Percentiles rank a stretch among this genome's conserved stretches.
Evolutionary conservation across 2,888 invertebrate genomes (phyloP).

Genomic region (Busseola fusca): DNA sequence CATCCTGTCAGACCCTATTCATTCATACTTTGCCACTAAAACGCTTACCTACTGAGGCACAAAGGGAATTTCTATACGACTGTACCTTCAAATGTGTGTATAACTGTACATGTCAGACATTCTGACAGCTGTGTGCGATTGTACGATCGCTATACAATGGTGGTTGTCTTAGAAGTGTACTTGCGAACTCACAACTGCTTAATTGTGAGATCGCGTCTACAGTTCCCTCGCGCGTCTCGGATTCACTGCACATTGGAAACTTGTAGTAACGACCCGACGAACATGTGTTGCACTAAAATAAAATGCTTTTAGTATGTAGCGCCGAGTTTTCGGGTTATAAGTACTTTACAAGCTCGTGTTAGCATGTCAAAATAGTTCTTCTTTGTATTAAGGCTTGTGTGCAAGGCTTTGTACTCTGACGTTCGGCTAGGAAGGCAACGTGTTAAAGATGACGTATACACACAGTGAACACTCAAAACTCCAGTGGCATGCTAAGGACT

Average conservation of each 20-base stretch:
- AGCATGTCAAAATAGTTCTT: slow-evolving; percentile 33
- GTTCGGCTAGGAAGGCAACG: background rate
- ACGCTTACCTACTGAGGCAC: slow-evolving; percentile 66
- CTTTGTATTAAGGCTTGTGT: slow-evolving; percentile 22
- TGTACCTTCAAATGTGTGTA: slow-evolving; percentile 62
- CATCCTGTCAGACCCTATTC: slow-evolving; percentile 76
- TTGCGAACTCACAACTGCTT: slow-evolving; percentile 59
- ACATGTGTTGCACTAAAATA: slow-evolving; percentile 52
- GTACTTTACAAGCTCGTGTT: slow-evolving; percentile 23
- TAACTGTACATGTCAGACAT: slow-evolving; percentile 53
- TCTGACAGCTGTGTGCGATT: slow-evolving; percentile 66
- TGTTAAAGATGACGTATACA: background rate
- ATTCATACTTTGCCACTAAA: slow-evolving; percentile 71
- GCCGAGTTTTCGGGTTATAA: slow-evolving; percentile 41
- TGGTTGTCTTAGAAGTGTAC: slow-evolving; percentile 65
- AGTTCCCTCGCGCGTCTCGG: slow-evolving; percentile 40
- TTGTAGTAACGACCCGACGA: slow-evolving; percentile 44
- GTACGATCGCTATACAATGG: slow-evolving; percentile 65
- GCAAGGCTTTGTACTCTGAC: slow-evolving; percentile 6
- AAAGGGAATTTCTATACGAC: slow-evolving; percentile 69
- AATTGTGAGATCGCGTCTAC: slow-evolving; percentile 61
- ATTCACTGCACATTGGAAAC: slow-evolving; percentile 45
- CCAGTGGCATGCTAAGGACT: too few species aligned
- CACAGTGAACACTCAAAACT: background rate
- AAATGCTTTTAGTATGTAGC: slow-evolving; percentile 47